These are phyloP conservation scores for Eulemur rufifrons DNA, from an alignment of 2,113 vertebrate genomes.

Conservation along the genomic window DNA sequence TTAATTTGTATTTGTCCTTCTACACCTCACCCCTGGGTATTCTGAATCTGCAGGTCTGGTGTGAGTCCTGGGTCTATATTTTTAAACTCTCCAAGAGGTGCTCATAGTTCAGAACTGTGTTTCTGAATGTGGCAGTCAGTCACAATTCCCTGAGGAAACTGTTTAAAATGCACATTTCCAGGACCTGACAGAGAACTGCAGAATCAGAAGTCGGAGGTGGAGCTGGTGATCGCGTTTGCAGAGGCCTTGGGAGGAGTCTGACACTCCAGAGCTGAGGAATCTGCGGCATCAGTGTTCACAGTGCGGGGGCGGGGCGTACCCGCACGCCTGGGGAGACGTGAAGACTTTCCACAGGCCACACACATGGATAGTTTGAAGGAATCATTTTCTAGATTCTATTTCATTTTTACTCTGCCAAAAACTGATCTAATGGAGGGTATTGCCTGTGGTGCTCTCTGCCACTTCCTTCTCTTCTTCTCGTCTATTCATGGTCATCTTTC, in stretches of 20 bases:
- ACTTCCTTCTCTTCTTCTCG: not conserved
- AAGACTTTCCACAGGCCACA: not conserved
- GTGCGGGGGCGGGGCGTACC: no score
- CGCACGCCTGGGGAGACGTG: not conserved
- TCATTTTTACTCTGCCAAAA: not conserved
- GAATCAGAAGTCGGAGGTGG: not conserved
- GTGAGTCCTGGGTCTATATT: not conserved
- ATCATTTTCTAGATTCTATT: constrained; percentile 5
- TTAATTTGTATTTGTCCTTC: not conserved
- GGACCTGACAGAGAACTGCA: not conserved
- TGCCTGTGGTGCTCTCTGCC: not conserved
- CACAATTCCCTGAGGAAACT: not conserved
- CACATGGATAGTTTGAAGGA: not conserved
- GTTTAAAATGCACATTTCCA: not conserved
- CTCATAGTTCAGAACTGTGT: not conserved
- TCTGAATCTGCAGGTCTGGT: not conserved
- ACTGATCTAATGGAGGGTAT: not conserved
- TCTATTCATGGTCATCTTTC: not conserved
- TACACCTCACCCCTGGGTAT: not conserved
- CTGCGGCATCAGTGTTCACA: not conserved
- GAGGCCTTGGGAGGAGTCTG: not conserved
- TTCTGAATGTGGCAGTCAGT: not conserved
- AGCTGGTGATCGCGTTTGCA: not conserved
- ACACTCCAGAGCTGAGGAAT: not conserved
- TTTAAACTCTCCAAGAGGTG: not conserved